A percentile compares a stretch with the other conserved stretches of the same genome.
These are phyloP conservation scores for Melanotaenia trifasciata DNA, from an alignment of 2,797 vertebrate species.

Conservation along the genomic window DNA sequence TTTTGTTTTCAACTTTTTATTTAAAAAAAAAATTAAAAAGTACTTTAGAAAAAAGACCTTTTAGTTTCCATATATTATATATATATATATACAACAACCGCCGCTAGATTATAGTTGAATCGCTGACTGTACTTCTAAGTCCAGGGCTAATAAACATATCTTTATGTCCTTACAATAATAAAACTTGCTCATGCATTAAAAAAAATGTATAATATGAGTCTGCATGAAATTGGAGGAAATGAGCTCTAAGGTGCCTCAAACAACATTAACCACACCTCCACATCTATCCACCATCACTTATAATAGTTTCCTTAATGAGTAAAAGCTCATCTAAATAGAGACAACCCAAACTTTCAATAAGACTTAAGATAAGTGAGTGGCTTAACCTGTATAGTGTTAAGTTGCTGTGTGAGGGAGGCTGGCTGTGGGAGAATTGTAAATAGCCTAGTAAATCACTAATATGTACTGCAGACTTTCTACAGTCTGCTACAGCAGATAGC, in stretches of 20 bases:
- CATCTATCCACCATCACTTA: conserved; percentile 20
- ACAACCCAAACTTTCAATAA: conserved; percentile 62
- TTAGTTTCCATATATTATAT: too few relatives aligned
- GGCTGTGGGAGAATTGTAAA: conserved; percentile 66
- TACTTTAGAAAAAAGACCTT: too few relatives aligned
- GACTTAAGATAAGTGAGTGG: conserved; percentile 63
- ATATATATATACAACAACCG: too few relatives aligned
- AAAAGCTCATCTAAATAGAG: conserved; percentile 56
- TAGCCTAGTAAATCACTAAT: conserved; percentile 77
- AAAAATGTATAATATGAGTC: background rate
- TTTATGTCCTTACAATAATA: background rate
- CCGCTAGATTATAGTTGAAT: background rate
- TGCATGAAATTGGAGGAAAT: conserved; percentile 7
- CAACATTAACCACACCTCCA: conserved; percentile 21
- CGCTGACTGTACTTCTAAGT: background rate
- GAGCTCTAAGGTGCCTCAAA: conserved; percentile 7
- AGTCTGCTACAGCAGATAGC: conserved; percentile 70
- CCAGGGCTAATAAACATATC: background rate
- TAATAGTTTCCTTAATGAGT: conserved; percentile 42
- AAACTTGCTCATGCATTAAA: conserved; percentile 4
- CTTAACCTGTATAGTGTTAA: conserved; percentile 66
- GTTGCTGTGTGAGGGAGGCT: conserved; percentile 59
- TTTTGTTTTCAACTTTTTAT: too few relatives aligned
- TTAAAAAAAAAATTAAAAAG: too few relatives aligned
- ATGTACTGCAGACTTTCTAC: conserved; percentile 62